These are phyloP conservation scores for Aurelia aurita DNA, from an alignment of 30 jellyfish, hydroid and myxozoan genomes.

Conservation along the genomic window DNA sequence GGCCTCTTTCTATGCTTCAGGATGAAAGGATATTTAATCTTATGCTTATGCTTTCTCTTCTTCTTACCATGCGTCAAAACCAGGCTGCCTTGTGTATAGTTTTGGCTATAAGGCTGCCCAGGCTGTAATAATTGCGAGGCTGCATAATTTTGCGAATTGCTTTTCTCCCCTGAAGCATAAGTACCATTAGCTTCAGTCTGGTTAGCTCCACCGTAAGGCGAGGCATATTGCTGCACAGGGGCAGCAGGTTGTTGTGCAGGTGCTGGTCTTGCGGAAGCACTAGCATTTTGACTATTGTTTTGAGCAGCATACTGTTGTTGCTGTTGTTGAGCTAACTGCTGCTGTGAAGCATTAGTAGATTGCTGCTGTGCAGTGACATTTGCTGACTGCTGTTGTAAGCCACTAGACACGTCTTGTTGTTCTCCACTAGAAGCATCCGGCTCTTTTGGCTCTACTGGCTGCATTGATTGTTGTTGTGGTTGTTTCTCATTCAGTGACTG, in stretches of 20 bases:
- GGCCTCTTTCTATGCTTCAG: slow-evolving; percentile 23
- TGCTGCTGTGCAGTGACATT: neutral
- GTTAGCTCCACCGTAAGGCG: slow-evolving; percentile 23
- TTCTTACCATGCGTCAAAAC: slow-evolving; percentile 13
- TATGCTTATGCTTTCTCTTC: neutral
- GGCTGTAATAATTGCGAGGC: slow-evolving; percentile 25
- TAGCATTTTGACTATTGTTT: neutral
- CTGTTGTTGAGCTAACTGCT: slow-evolving; percentile 4
- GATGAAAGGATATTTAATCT: slow-evolving; percentile 26
- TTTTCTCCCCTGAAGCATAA: slow-evolving; percentile 76
- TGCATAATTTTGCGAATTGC: slow-evolving; percentile 66
- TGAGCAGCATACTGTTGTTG: neutral
- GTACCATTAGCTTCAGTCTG: slow-evolving; percentile 44
- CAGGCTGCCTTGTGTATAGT: neutral
- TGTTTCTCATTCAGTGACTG: too few species aligned
- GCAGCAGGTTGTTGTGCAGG: slow-evolving; percentile 5
- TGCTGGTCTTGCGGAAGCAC: slow-evolving; percentile 8
- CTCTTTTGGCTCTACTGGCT: slow-evolving; percentile 1
- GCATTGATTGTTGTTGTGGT: neutral
- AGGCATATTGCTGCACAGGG: slow-evolving; percentile 20
- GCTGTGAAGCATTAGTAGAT: neutral
- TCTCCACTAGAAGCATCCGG: neutral
- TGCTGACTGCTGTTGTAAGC: slow-evolving; percentile 2
- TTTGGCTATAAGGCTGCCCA: slow-evolving; percentile 14
- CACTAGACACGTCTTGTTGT: neutral